Evolutionary conservation across 2,113 vertebrate species (phyloP).

Genomic region (Pangasianodon gigas): DNA sequence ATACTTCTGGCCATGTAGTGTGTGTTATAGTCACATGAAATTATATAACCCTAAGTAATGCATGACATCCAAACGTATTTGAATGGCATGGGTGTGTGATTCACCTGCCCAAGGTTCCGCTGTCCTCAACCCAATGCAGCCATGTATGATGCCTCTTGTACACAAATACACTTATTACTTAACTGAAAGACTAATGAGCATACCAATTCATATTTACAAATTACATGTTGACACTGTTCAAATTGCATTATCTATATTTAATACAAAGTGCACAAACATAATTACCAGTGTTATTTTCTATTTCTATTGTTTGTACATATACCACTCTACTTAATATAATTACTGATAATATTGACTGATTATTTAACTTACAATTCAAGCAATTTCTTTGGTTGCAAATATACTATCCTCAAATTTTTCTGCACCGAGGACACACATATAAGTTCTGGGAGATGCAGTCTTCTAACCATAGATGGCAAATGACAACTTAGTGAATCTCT

Average conservation of each 20-base stretch:
- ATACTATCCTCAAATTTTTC: neutral
- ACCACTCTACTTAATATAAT: neutral
- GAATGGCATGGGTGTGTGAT: neutral
- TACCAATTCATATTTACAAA: neutral
- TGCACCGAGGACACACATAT: neutral
- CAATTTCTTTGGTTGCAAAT: neutral
- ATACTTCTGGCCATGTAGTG: neutral
- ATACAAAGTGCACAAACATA: too few relatives aligned
- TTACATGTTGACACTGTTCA: neutral
- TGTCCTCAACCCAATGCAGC: neutral
- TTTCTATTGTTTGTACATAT: neutral
- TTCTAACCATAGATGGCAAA: neutral
- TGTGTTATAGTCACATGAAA: neutral
- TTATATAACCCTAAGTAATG: neutral
- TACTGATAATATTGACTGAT: neutral
- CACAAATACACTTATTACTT: neutral
- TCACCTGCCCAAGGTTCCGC: neutral
- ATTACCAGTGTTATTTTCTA: too few relatives aligned
- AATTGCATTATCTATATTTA: too few relatives aligned
- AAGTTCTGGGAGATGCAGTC: neutral
- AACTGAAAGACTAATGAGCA: neutral
- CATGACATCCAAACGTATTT: neutral
- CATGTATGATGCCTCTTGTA: neutral
- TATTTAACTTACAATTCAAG: neutral
- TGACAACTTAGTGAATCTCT: neutral